phyloP scores from a whole-genome alignment of 2,888 invertebrate genomes.

The Epinotia brunnichana region DNA sequence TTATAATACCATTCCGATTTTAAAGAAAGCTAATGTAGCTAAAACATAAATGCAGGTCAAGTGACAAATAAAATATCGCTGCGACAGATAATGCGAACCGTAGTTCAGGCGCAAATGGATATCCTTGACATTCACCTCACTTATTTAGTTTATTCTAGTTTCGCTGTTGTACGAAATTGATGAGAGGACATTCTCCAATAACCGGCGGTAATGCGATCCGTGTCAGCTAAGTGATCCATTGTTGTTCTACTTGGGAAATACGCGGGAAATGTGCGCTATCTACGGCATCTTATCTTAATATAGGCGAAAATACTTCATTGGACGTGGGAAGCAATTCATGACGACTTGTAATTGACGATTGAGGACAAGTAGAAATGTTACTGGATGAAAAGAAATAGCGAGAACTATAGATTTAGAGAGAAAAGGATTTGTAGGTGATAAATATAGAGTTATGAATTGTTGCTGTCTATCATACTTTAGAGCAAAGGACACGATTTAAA shows the following conservation, averaged over 20 bases:
- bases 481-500: background rate
- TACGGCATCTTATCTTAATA: background rate
- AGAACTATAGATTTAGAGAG: background rate
- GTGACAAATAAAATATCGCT: conserved; percentile 1
- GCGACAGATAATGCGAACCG: background rate
- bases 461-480: too few relatives aligned
- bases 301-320: conserved; percentile 1
- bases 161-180: conserved; percentile 23
- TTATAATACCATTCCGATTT: background rate
- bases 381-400: background rate
- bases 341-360: background rate
- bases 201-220: conserved; percentile 27
- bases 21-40: background rate
- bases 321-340: conserved; percentile 14
- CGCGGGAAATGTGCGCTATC: conserved; percentile 16
- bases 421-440: background rate
- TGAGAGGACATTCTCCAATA: conserved; percentile 35
- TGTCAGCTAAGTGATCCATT: conserved; percentile 37
- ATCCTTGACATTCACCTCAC: conserved; percentile 46
- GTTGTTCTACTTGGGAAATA: conserved; percentile 36
- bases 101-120: conserved; percentile 28
- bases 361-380: background rate
- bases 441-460: too few relatives aligned
- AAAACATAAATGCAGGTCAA: conserved; percentile 6
- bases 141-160: conserved; percentile 41